A percentile compares a stretch with the other conserved stretches of the same genome.
These are phyloP conservation scores for Poecilus cupreus DNA, from an alignment of 2,888 invertebrate genomes.

Conservation along the genomic window DNA sequence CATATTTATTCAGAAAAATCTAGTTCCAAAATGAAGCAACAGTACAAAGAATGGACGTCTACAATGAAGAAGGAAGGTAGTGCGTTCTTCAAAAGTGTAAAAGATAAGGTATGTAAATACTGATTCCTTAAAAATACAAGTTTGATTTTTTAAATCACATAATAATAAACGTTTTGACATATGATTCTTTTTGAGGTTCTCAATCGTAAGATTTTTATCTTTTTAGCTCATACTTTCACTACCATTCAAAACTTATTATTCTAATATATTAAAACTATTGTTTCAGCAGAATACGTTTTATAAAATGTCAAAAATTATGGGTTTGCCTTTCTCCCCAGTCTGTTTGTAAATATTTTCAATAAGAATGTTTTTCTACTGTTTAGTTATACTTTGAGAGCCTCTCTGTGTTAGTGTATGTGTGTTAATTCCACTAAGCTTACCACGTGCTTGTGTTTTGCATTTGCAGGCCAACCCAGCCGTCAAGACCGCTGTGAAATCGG, in stretches of 20 bases:
- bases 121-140: not conserved
- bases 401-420: conserved; percentile 20
- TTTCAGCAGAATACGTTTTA: too few species aligned
- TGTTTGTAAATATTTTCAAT: not conserved
- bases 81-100: conserved; percentile 89
- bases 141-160: not conserved
- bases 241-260: conserved; percentile 6
- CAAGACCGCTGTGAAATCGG: conserved; percentile 94
- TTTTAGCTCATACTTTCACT: too few species aligned
- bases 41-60: conserved; percentile 88
- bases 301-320: too few species aligned
- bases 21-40: conserved; percentile 79
- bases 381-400: conserved; percentile 9
- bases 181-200: not conserved
- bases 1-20: conserved; percentile 82
- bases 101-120: conserved; percentile 82
- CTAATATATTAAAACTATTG: too few species aligned
- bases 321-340: too few species aligned
- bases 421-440: conserved; percentile 42
- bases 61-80: conserved; percentile 87
- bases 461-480: conserved; percentile 95
- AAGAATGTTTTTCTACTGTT: too few species aligned
- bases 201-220: conserved; percentile 51
- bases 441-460: conserved; percentile 64
- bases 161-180: not conserved